Evolutionary conservation across 1,140 invertebrate genomes (phyloP).

Genomic region (Antheraea pernyi): DNA sequence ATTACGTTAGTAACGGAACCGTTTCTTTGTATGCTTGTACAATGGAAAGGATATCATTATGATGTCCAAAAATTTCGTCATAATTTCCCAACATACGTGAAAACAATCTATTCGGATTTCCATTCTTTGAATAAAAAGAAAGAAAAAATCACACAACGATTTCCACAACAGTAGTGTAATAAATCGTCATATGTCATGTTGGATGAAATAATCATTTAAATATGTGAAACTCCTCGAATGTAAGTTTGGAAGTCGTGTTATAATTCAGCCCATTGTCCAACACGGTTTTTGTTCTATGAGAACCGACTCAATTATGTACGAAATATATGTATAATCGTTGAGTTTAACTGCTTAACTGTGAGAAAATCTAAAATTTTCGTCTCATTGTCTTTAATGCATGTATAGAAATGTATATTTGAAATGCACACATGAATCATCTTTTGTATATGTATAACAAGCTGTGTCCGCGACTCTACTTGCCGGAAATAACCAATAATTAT

Average conservation of each 20-base stretch:
- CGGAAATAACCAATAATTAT: too few species aligned
- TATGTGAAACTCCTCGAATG: slow-evolving; percentile 67
- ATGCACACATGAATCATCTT: background rate
- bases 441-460: too few species aligned
- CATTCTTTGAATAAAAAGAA: background rate
- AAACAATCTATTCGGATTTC: background rate
- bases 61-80: background rate
- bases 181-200: slow-evolving; percentile 74
- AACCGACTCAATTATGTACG: slow-evolving; percentile 75
- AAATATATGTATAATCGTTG: slow-evolving; percentile 71
- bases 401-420: slow-evolving; percentile 35
- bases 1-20: too few species aligned
- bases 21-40: too few species aligned
- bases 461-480: too few species aligned
- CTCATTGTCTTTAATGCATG: slow-evolving; percentile 60
- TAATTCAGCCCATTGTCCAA: slow-evolving; percentile 75
- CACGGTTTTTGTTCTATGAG: slow-evolving; percentile 72
- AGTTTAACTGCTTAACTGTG: slow-evolving; percentile 77
- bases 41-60: background rate
- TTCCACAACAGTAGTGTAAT: slow-evolving; percentile 52
- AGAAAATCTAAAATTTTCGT: slow-evolving; percentile 64
- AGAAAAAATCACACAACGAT: slow-evolving; percentile 20
- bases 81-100: slow-evolving; percentile 1
- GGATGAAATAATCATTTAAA: slow-evolving; percentile 69
- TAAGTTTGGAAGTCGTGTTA: slow-evolving; percentile 63